These are phyloP conservation scores for Lasioglossum vierecki DNA, from an alignment of 2,888 invertebrate species.

Conservation along the genomic window DNA sequence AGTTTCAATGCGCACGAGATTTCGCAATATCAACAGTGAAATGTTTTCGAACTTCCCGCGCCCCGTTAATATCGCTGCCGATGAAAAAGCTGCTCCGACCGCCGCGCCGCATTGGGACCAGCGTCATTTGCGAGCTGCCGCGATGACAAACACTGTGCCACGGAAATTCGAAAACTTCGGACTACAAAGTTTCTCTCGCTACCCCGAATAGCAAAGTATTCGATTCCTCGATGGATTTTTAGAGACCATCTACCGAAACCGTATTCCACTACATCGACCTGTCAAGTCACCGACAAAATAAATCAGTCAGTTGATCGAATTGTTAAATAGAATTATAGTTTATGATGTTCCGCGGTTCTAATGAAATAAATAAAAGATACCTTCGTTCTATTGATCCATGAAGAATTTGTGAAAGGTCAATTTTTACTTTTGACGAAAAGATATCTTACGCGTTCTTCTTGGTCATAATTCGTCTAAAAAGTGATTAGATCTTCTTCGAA, in stretches of 20 bases:
- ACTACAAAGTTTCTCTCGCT: background rate
- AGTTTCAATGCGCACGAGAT: conserved; percentile 64
- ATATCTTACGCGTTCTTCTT: no score
- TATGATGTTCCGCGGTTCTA: no score
- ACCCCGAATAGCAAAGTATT: background rate
- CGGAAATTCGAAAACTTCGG: background rate
- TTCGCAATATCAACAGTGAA: conserved; percentile 61
- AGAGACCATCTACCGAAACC: background rate
- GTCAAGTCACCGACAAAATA: background rate
- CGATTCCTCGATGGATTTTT: background rate
- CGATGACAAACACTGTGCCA: background rate
- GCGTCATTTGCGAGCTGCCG: background rate
- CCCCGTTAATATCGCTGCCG: conserved; percentile 34
- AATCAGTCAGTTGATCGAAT: background rate
- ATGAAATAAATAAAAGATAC: background rate
- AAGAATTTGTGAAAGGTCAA: background rate
- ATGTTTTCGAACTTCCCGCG: conserved; percentile 52
- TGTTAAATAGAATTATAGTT: background rate
- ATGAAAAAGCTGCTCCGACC: conserved; percentile 31
- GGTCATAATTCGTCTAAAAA: no score
- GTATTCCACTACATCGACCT: background rate
- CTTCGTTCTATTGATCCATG: no score
- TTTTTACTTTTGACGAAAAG: background rate
- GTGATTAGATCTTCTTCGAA: background rate
- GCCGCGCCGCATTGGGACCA: background rate